A percentile compares a stretch with the other conserved stretches of the same genome.
phyloP scores from a whole-genome alignment of 2,797 vertebrate species.

The Sebastes steindachneri region DNA sequence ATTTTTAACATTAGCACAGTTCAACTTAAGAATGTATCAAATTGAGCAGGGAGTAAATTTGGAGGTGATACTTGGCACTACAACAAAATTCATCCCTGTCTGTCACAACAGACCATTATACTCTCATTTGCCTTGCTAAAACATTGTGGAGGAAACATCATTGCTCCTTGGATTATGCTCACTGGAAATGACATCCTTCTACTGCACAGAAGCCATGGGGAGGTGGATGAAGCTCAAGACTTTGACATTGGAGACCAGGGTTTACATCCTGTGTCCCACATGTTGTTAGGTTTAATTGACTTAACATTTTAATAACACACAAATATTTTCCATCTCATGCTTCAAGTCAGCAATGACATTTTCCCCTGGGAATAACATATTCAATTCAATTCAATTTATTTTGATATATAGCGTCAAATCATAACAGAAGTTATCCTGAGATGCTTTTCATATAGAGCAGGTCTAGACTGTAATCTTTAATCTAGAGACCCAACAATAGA shows the following conservation, averaged over 20 bases:
- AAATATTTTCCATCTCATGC: background rate
- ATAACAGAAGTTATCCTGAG: no score
- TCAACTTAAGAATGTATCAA: background rate
- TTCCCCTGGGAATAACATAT: no score
- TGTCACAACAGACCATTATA: background rate
- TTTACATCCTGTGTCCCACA: background rate
- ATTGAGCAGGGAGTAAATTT: background rate
- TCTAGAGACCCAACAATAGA: no score
- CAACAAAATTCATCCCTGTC: background rate
- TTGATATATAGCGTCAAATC: no score
- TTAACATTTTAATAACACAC: background rate
- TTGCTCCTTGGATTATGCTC: background rate
- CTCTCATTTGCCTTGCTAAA: background rate
- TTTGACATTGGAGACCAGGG: background rate
- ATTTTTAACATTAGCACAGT: background rate
- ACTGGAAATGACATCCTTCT: background rate
- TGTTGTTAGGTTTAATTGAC: no score
- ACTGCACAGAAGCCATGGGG: background rate
- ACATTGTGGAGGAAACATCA: background rate
- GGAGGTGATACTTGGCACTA: background rate
- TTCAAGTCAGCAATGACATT: no score
- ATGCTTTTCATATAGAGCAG: no score
- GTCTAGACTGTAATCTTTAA: no score
- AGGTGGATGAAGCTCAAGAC: background rate
- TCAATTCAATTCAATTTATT: no score